phyloP scores from a whole-genome alignment of 1,140 invertebrate genomes.

The Hylaeus anthracinus region DNA sequence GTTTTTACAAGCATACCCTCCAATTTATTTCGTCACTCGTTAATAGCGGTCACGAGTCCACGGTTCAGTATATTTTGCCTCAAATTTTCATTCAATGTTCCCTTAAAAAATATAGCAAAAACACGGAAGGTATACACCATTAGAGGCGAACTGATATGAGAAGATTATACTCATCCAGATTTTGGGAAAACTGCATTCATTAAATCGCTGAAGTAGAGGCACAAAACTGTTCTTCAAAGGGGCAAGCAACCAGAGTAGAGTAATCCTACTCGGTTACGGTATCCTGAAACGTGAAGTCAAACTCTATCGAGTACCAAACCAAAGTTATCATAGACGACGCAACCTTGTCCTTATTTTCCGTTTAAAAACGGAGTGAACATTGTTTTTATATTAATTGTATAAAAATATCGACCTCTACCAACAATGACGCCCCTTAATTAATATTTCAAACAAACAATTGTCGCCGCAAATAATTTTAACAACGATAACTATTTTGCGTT shows the following conservation, averaged over 20 bases:
- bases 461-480: no score
- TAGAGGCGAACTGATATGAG: slow-evolving; percentile 26
- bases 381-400: no score
- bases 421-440: no score
- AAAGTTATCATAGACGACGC: no score
- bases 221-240: slow-evolving; percentile 27
- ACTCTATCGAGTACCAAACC: not conserved
- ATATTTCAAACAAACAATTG: no score
- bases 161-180: slow-evolving; percentile 27
- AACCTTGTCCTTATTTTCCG: no score
- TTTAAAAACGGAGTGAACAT: no score
- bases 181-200: slow-evolving; percentile 27
- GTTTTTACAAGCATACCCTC: no score
- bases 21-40: not conserved
- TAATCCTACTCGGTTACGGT: not conserved
- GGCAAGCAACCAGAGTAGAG: not conserved
- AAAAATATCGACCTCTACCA: no score
- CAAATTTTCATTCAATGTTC: not conserved
- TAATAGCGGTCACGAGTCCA: not conserved
- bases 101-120: not conserved
- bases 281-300: not conserved
- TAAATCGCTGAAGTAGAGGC: not conserved
- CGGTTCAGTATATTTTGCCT: no score
- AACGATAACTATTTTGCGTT: no score
- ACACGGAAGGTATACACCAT: not conserved